These are phyloP conservation scores for Trilocha varians DNA, from an alignment of 2,888 invertebrate species.

Conservation along the genomic window DNA sequence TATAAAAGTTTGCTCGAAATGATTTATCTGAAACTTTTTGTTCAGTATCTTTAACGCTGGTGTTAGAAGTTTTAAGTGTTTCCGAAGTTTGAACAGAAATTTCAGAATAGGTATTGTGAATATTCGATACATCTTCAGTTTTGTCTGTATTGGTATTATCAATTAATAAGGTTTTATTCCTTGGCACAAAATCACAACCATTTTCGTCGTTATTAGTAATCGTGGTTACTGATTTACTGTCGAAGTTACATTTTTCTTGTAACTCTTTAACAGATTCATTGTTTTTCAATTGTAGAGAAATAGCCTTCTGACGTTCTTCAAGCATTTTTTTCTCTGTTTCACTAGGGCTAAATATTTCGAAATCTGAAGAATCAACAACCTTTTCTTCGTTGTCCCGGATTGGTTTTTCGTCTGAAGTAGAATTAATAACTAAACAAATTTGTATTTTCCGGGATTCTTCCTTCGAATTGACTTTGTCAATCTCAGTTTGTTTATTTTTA, in stretches of 20 bases:
- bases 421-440: slow-evolving; percentile 45
- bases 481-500: slow-evolving; percentile 17
- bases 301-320: slow-evolving; percentile 6
- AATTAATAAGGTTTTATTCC: too few species aligned
- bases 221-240: not conserved
- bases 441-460: slow-evolving; percentile 43
- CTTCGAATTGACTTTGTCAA: slow-evolving; percentile 22
- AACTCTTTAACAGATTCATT: not conserved
- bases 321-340: slow-evolving; percentile 6
- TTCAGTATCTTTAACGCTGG: too few species aligned
- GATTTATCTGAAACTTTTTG: not conserved
- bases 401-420: slow-evolving; percentile 3
- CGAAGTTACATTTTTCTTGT: not conserved
- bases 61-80: too few species aligned
- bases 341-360: slow-evolving; percentile 34
- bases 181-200: not conserved
- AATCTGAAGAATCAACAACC: slow-evolving; percentile 28
- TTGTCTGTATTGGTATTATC: too few species aligned
- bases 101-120: too few species aligned
- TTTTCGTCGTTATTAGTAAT: not conserved
- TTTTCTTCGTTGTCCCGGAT: slow-evolving; percentile 7
- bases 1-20: slow-evolving; percentile 46
- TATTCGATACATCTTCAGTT: too few species aligned
- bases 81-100: too few species aligned
- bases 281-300: slow-evolving; percentile 7